Percentiles rank a stretch among this genome's conserved stretches.
Evolutionary conservation across 2,888 invertebrate species (phyloP).

Genomic region (Hirtodrosophila cameraria): DNA sequence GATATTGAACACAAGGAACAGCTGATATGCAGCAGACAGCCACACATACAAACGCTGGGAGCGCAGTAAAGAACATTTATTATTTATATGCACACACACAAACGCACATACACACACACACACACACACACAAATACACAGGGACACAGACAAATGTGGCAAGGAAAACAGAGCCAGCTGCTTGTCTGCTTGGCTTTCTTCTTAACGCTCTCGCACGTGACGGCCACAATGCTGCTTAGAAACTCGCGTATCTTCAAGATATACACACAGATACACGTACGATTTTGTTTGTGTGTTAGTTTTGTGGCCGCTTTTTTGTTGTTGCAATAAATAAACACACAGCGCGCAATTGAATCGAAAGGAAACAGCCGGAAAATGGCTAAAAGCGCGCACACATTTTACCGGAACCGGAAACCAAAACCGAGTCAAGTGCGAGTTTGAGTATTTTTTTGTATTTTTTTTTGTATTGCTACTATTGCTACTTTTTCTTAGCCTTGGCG

Average conservation of each 20-base stretch:
- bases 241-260: conserved; percentile 69
- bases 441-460: conserved; percentile 23
- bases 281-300: too few relatives aligned
- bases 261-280: conserved; percentile 27
- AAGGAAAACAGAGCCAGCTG: conserved; percentile 70
- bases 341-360: conserved; percentile 43
- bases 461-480: conserved; percentile 29
- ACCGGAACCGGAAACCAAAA: conserved; percentile 66
- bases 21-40: conserved; percentile 55
- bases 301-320: background rate
- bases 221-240: conserved; percentile 26
- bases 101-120: conserved; percentile 22
- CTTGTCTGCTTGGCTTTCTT: conserved; percentile 57
- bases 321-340: conserved; percentile 69
- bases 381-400: conserved; percentile 68
- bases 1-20: conserved; percentile 73
- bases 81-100: conserved; percentile 64
- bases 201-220: conserved; percentile 53
- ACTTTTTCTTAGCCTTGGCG: conserved; percentile 61
- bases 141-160: conserved; percentile 16
- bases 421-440: conserved; percentile 65
- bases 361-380: conserved; percentile 51
- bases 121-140: conserved; percentile 19
- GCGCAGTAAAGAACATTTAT: conserved; percentile 64
- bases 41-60: conserved; percentile 31